Base-by-base conservation (phyloP, 1,140 invertebrate species). In the Drepana arcuata region DNA sequence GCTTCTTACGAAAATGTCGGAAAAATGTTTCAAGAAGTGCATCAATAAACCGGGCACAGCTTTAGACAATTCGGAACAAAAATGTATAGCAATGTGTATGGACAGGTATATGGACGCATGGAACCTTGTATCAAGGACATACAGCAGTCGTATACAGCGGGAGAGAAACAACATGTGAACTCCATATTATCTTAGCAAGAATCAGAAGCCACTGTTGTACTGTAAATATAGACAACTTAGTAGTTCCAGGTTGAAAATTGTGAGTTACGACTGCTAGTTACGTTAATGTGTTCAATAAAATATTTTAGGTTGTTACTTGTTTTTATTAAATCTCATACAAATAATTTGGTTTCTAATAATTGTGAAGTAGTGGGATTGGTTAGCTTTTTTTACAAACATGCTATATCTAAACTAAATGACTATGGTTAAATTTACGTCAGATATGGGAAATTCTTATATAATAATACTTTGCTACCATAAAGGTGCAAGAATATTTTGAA, bases 71-170 rank as follows among this genome's bases (percentile, higher is more conserved):
- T 94, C 93, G 1, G 95, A 98, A 88, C 94, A 96, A 90, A 98
- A 98, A 92, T 98, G 97, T 82, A 87, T 99, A 48, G 93, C 95
- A 7, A 95, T 98, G 94, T 98, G 95, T 78, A 97, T 97, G 95
- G 96, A 99, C 78, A 88, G 96, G 53, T 98, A 96, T 84, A 96
- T 98, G 92, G 97, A 98, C 75, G 89, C 95, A 3, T 97, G 93
- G 89, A 95, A 96, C 84, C 83, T 96, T 30, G 93, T 98, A 15
- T 95, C 93, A 9, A 87, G 89, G 73, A 89, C 94, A 1, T 98
- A 96, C 66, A 90, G 89, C 59, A 89, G 86, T 71, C 87, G 95
- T 65, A 85, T 97, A 52, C 92, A 95, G 69, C 84, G 88, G 51
- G 93, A 95, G 78, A 85, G 88, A 54, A 79, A 86, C 54, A 82